Evolutionary conservation across 2,888 invertebrate species (phyloP), one percentile per base, ranked within the genome.

Genomic region (Epiperipatus broadwayi): DNA sequence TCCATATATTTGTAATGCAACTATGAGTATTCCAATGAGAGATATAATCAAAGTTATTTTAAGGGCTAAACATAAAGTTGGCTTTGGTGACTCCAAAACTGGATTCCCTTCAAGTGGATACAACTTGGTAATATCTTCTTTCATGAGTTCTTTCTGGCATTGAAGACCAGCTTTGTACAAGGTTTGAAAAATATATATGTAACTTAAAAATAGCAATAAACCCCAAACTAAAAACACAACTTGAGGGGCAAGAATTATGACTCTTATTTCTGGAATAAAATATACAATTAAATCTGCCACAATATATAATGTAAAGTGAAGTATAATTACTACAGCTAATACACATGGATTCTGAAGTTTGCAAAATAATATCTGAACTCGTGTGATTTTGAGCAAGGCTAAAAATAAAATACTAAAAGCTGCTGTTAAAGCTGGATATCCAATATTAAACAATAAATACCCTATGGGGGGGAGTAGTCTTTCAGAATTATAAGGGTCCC

Each of bases 401-500:
- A 85, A 63, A 49, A 87, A 80, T 19, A 87, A 68, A 37, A 84
- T 73, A 31, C 83, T 76, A 57, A 89, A 87, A 0, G 83, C 77
- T n/a, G 84, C 75, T 15, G 83, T 80, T 22, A 89, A 60, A 50
- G 85, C 73, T 44, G 85, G 85, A 44, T 81, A 75, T 1, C 81
- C 83, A 40, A 83, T 70, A 53, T 81, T 79, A 44, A 83, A 71
- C 27, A 87, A 61, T 35, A 85, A 72, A 53, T 80, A 77, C 37
- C 83, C 79, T 21, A 83, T 75, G 43, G 77, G 58, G 41, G 78
- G 79, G 53, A 85, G 69, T 1, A 77, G 78, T 43, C 70, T 71
- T 43, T 75, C 73, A n/a, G 79, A 72, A 53, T 87, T 87, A 56
- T 89, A 89, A 0, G 84, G 81, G 60, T 89, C 89, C 54, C 84